Evolutionary conservation across 2,888 invertebrate genomes (phyloP), one percentile per base, ranked within the genome.

Genomic region (Diadegma fenestrale): DNA sequence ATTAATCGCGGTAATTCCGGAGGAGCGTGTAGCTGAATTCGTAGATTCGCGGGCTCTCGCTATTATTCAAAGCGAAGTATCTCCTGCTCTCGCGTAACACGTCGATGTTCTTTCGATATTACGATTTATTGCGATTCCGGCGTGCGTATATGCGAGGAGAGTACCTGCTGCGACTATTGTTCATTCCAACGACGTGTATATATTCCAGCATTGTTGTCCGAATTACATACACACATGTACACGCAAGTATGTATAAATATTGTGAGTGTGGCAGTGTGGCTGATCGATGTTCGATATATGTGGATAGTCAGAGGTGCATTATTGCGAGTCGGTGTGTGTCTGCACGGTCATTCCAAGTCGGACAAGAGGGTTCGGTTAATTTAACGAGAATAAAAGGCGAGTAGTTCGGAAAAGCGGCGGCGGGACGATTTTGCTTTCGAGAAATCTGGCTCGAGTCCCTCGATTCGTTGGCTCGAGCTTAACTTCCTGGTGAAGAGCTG

Each of bases 321-420:
- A 17, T 48, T 12, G 7, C n/a, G 5, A 8, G 33, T 6, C 2
- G 30, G 69, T 48, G 48, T 30, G 48, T 33, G 48, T 45, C 5
- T 48, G 48, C 3, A 8, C n/a, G 69, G 17, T 58, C 63, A 63
- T 79, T 43, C 75, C 51, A 69, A 66, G 51, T 75, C 48, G 64
- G 19, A 37, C 54, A 37, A 3, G 68, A 71, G 33, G 33, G 51
- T 69, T 83, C 83, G 69, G 63, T 84, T 77, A 80, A 84, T 80
- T 84, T 80, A 30, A 58, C 71, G 58, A 61, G 80, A 84, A 84
- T 84, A 84, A 84, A 80, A 17, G n/a, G n/a, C n/a, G 71, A 77
- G 41, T 22, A n/a, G n/a, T 19, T 22, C n/a, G 10, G 48, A 43
- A 64, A 14, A 19, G 22, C 33, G n/a, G n/a, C 78, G 63, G 64